Base-by-base conservation (phyloP, 2,797 vertebrate species). In the Lophotriccus pileatus region DNA sequence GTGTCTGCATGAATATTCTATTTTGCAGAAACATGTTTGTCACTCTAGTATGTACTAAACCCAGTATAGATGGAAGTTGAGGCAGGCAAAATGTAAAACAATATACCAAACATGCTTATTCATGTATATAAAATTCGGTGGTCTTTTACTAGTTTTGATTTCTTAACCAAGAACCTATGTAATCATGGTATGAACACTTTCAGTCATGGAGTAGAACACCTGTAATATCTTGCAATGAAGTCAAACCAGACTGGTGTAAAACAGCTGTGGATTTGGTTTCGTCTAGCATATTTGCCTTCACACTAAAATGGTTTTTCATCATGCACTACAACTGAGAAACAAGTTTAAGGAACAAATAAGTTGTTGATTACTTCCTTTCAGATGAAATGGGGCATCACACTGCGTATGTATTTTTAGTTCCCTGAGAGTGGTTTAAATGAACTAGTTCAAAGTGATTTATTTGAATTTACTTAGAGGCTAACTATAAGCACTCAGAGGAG, bases 251-350 rank as follows among this genome's bases (percentile, higher is more conserved):
- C 9, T 64, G 21, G 7, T 68, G 0, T 72, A 63, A 67, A 79
- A 63, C 1, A 10, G 46, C 14, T 20, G 12, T 46, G 27, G 15
- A 24, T 86, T 86, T 63, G 12, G 7, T 43, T 89, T 70, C 53
- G 52, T 63, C 30, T 43, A 53, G 1, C 0, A 0, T 44, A 18
- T 62, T 89, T 66, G 1, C 9, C 11, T 81, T 80, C 3, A 15
- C 9, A 41, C 16, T 46, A 18, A 69, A 69, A 49, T 77, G 17
- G 12, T 20, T 43, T 79, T 82, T 68, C 8, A 30, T 36, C 4
- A 32, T 11, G 9, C 10, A 4, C 30, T 73, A 17, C 20, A n/a
- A 1, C 4, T n/a, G 14, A 84, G 50, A 66, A 81, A 76, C 24
- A 36, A 17, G 14, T 34, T 66, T 62, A 74, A 56, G 36, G 66